Percentiles rank a stretch among this genome's conserved stretches.
Evolutionary conservation across 1,140 invertebrate species (phyloP).

Genomic region (Meloidogyne hapla): DNA sequence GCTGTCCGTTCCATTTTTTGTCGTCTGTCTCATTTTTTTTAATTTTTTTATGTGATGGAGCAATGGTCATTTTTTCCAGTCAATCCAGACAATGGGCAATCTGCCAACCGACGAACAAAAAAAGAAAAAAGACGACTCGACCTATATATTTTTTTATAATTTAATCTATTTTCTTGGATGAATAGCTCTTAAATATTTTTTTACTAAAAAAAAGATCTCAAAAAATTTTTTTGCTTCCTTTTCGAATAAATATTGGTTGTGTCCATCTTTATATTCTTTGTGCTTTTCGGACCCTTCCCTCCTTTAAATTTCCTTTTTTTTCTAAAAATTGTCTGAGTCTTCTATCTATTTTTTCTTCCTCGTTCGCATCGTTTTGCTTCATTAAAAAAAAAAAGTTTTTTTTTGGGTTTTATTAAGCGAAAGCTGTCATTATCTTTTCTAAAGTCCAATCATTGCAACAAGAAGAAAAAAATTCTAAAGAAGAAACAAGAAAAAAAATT

Average conservation of each 20-base stretch:
- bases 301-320: background rate
- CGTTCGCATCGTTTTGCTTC: background rate
- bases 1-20: too few relatives aligned
- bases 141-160: background rate
- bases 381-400: too few relatives aligned
- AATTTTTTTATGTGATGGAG: background rate
- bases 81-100: background rate
- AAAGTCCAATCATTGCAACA: too few relatives aligned
- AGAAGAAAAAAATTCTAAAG: too few relatives aligned
- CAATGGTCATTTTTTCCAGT: background rate
- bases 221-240: too few relatives aligned
- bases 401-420: background rate
- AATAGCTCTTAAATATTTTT: background rate
- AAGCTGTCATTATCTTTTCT: too few relatives aligned
- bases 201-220: too few relatives aligned
- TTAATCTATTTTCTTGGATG: background rate
- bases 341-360: background rate
- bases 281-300: background rate
- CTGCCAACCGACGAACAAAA: background rate
- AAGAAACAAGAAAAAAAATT: too few relatives aligned
- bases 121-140: background rate
- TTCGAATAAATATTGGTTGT: too few relatives aligned
- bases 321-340: background rate
- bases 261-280: background rate
- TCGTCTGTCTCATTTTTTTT: too few relatives aligned